Evolutionary conservation across 1,140 invertebrate species (phyloP), one percentile per base, ranked within the genome.

Genomic region (Aethina tumida): DNA sequence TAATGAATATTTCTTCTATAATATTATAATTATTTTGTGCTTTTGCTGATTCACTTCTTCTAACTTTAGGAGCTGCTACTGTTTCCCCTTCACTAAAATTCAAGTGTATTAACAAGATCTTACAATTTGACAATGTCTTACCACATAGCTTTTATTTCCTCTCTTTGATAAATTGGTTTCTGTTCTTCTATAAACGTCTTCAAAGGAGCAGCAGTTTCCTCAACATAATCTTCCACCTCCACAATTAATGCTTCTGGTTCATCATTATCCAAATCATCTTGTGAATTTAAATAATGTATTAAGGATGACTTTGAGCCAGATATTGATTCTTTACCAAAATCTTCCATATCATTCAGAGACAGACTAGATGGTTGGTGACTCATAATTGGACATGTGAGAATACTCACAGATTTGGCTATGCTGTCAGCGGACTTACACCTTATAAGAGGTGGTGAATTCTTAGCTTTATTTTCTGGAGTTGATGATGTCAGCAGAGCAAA

Each of bases 391-490:
- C 51, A 50, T 5, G 39, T 39, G 13, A 47, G 32, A 25, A 46
- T 56, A 30, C 50, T 29, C 41, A 43, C 58, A 42, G 37, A 64
- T 29, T 43, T 58, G 45, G 52, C 56, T 0, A 84, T 68, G 41
- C 78, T 84, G 35, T 81, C 78, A 16, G 78, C 72, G 1, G 81
- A 84, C 47, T 81, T 74, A 0, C 82, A 81, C 28, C 81, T 65
- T 13, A 71, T 71, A 4, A 79, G 48, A 6, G 40, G 39, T 0
- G 45, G 38, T 19, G 26, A 41, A 3, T 26, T 19, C 5, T 18
- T 10, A 12, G 29, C 10, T 29, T 26, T 21, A 38, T 58, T 53
- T 5, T 60, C 50, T 31, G 63, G 61, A 30, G 58, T 58, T 6
- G 69, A 70, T 0, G 74, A 71, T 51, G 76, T 73, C 0, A 89